Evolutionary conservation across 2,113 vertebrate genomes (phyloP).

Genomic region (Ochotona princeps): DNA sequence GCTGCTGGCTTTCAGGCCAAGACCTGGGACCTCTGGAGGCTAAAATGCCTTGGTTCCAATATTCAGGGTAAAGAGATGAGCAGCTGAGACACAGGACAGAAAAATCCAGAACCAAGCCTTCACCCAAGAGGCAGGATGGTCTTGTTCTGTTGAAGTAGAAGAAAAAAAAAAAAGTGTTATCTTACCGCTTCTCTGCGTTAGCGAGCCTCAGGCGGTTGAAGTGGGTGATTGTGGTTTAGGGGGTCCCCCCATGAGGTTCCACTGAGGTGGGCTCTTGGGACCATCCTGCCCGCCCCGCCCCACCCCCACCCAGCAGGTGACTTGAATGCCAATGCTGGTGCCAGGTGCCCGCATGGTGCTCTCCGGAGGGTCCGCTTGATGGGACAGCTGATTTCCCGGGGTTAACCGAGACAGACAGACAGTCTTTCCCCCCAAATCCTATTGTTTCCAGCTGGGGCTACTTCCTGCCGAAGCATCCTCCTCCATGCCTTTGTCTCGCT

Average conservation of each 20-base stretch:
- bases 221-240: neutral
- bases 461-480: neutral
- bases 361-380: neutral
- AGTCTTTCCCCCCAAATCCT: neutral
- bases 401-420: neutral
- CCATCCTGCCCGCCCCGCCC: too few species aligned
- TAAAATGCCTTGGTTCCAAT: neutral
- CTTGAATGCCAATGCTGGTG: too few species aligned
- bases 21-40: neutral
- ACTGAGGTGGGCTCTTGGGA: too few species aligned
- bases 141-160: too few species aligned
- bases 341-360: neutral
- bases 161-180: neutral
- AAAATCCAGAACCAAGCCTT: slow-evolving; percentile 6
- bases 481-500: neutral
- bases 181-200: neutral
- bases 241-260: too few species aligned
- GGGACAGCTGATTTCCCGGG: too few species aligned
- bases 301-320: too few species aligned
- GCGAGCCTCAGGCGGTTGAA: neutral
- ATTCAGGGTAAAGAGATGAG: neutral
- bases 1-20: neutral
- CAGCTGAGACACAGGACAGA: slow-evolving; percentile 18
- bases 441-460: neutral
- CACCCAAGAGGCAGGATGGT: neutral